A percentile compares a stretch with the other conserved stretches of the same genome.
Conservation (phyloP, 2,888 invertebrate genomes). For the Coronaproctus castanopsis region DNA sequence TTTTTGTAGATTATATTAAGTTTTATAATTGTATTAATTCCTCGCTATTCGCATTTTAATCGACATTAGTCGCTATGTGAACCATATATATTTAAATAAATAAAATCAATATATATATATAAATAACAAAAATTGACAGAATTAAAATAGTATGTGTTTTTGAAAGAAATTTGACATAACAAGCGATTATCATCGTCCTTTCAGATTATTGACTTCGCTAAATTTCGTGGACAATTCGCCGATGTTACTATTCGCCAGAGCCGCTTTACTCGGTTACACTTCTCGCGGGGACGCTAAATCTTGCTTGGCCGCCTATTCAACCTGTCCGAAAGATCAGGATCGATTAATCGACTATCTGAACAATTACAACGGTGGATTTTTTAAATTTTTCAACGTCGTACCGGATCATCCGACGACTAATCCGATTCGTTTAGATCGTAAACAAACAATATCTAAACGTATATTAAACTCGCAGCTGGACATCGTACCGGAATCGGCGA, state of each 20-base stretch:
- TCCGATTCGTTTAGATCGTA: background rate
- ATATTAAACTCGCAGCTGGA: background rate
- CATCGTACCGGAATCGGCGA: background rate
- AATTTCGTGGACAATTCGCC: slow-evolving; percentile 38
- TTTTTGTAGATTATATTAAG: too few species aligned
- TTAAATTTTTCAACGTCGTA: slow-evolving; percentile 41
- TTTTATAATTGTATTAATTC: too few species aligned
- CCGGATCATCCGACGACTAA: background rate
- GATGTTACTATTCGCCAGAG: slow-evolving; percentile 48
- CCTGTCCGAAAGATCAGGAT: slow-evolving; percentile 51
- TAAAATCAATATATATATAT: too few species aligned
- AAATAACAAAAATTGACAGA: too few species aligned
- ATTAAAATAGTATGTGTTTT: too few species aligned
- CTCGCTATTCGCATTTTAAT: too few species aligned
- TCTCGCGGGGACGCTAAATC: slow-evolving; percentile 37
- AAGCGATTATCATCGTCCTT: too few species aligned
- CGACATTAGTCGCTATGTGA: too few species aligned
- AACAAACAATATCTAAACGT: background rate
- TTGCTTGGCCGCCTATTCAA: slow-evolving; percentile 45
- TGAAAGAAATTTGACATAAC: too few species aligned
- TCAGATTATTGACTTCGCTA: slow-evolving; percentile 37
- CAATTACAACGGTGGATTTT: slow-evolving; percentile 70
- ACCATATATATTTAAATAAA: too few species aligned
- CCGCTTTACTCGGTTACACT: slow-evolving; percentile 50
- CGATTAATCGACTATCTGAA: slow-evolving; percentile 56